These are phyloP conservation scores for Oriolus oriolus DNA, from an alignment of 2,113 vertebrate genomes.

Conservation along the genomic window DNA sequence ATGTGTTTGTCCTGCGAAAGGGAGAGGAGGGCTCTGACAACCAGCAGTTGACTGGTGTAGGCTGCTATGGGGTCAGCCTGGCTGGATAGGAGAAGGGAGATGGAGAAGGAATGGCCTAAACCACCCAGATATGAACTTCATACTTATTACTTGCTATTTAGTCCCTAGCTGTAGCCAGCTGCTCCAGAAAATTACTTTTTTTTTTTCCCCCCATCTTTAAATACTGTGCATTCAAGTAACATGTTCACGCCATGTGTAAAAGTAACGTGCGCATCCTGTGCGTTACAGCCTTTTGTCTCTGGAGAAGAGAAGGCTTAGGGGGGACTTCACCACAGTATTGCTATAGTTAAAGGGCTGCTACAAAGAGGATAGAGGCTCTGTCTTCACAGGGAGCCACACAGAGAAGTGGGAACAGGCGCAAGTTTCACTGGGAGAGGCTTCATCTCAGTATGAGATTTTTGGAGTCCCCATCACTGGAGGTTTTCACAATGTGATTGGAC, in stretches of 20 bases:
- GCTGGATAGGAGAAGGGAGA: background rate
- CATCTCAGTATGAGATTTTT: background rate
- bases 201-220: background rate
- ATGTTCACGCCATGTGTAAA: background rate
- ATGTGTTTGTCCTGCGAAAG: background rate
- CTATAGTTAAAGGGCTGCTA: background rate
- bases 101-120: background rate
- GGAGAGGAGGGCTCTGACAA: background rate
- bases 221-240: background rate
- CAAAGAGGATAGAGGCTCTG: background rate
- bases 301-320: background rate
- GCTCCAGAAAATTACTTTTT: background rate
- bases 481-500: background rate
- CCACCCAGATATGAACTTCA: background rate
- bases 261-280: background rate
- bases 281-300: background rate
- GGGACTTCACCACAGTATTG: background rate
- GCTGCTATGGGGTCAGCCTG: background rate
- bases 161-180: background rate
- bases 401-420: background rate
- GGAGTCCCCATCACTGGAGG: fast-evolving
- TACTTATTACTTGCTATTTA: background rate
- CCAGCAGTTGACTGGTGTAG: background rate
- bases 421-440: background rate
- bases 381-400: background rate